These are phyloP conservation scores for Lytechinus pictus DNA, from an alignment of 35 echinoderm and acorn worm species.

Conservation along the genomic window DNA sequence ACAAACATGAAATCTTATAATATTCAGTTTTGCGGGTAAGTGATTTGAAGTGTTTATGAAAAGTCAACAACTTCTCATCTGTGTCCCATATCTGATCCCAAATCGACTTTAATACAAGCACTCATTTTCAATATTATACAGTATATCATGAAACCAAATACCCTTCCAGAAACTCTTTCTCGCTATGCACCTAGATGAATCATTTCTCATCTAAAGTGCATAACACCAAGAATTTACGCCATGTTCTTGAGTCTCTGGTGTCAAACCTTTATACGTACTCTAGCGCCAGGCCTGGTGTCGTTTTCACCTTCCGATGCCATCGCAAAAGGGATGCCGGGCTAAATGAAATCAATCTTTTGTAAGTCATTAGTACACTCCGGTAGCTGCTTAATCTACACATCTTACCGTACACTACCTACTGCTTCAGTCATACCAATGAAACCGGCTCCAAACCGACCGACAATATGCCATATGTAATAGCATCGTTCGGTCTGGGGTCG, in stretches of 20 bases:
- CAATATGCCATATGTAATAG: too few species aligned
- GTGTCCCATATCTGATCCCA: background rate
- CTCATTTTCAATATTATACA: background rate
- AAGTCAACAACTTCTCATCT: background rate
- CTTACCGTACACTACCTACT: background rate
- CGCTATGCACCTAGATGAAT: background rate
- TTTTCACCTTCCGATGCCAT: constrained; percentile 16
- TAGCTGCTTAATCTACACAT: background rate
- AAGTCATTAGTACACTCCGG: constrained; percentile 30
- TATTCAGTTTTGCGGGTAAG: too few species aligned
- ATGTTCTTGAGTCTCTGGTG: background rate
- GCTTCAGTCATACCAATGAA: too few species aligned
- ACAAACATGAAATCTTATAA: background rate
- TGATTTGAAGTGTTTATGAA: too few species aligned
- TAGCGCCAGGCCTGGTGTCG: background rate
- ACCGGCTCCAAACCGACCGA: too few species aligned
- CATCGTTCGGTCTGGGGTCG: too few species aligned
- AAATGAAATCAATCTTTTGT: constrained; percentile 45
- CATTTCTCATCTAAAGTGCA: background rate
- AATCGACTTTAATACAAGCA: background rate
- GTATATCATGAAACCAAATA: background rate
- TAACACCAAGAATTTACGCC: background rate
- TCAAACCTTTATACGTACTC: constrained; percentile 29
- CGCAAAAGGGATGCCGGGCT: background rate
- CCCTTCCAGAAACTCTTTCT: constrained; percentile 9